Base-by-base conservation (phyloP, 1,140 invertebrate species). In the Oedothorax gibbosus region DNA sequence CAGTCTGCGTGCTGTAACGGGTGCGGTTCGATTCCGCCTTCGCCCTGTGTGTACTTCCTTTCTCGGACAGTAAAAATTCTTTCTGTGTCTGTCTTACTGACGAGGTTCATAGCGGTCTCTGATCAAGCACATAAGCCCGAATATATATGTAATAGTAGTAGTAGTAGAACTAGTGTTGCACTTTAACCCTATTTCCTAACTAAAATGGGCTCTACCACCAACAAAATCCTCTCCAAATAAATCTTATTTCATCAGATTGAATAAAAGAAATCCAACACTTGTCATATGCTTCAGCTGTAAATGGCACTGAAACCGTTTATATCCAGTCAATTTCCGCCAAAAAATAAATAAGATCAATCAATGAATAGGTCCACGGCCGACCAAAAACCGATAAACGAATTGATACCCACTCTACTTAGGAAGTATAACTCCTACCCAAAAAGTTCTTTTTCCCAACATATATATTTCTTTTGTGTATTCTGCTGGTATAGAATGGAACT, bases 381-480 rank as follows among this genome's bases (percentile, higher is more conserved):
- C 12, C 12, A 6, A 62, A 18, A 62, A 62, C 12, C 57, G 57
- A 62, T 62, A 62, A 62, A 62, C 21, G 80, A 82, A 82, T 82
- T 82, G 80, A 82, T 82, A 82, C 69, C 53, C 62, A 73, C 80
- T 8, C 35, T 35, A 35, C 35, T 35, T 50, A 14, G 73, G 35
- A 73, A 64, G 21, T 71, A 18, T 82, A 82, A 82, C 68, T 35
- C 56, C 50, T 50, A 62, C 56, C 69, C n/a, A n/a, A 7, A 18
- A 60, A 18, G 64, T 82, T 14, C 11, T 21, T 10, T n/a, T 84
- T 15, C 18, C 64, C 53, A 73, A 69, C 65, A 66, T 75, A 65
- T 83, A 65, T 82, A 62, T 73, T 51, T 82, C 57, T 79, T 50
- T 66, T 79, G 64, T 79, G 51, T 79, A 49, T 68, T n/a, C 35